Conservation (phyloP, 2,797 vertebrate species). For the Sebastes hopkinsi region DNA sequence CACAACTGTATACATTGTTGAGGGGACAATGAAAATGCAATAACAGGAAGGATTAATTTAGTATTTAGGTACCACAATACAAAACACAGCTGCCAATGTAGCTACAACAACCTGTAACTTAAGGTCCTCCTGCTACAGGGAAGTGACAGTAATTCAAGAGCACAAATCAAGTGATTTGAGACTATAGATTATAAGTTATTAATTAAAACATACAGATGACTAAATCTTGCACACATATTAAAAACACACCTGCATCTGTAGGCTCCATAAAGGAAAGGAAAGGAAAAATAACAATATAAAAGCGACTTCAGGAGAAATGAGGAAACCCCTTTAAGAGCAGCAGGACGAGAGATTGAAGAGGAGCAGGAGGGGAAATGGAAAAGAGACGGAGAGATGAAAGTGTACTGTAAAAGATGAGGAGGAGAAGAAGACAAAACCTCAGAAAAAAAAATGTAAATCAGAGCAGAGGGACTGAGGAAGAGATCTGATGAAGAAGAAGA, state of each 20-base stretch:
- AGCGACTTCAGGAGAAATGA: background rate
- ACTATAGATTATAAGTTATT: background rate
- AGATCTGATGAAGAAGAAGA: conserved; percentile 36
- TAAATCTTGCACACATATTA: background rate
- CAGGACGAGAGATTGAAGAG: background rate
- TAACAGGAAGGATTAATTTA: background rate
- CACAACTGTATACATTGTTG: background rate
- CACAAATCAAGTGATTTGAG: background rate
- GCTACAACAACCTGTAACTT: background rate
- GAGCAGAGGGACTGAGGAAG: conserved; percentile 41
- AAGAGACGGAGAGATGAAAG: background rate
- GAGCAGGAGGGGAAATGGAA: background rate
- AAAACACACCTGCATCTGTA: background rate
- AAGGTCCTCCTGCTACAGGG: background rate
- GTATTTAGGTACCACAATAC: too few species aligned
- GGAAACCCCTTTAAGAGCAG: conserved; percentile 7
- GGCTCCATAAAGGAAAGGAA: too few species aligned
- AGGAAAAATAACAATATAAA: background rate
- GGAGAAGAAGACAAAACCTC: conserved; percentile 16
- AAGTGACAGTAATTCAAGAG: background rate
- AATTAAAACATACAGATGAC: background rate
- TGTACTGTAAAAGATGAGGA: conserved; percentile 1
- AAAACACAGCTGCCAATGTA: background rate
- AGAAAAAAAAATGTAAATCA: conserved; percentile 53
- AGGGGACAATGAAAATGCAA: background rate